Percentiles rank a stretch among this genome's conserved stretches.
phyloP scores from a whole-genome alignment of 2,888 invertebrate species.

The Apodemia mormo region DNA sequence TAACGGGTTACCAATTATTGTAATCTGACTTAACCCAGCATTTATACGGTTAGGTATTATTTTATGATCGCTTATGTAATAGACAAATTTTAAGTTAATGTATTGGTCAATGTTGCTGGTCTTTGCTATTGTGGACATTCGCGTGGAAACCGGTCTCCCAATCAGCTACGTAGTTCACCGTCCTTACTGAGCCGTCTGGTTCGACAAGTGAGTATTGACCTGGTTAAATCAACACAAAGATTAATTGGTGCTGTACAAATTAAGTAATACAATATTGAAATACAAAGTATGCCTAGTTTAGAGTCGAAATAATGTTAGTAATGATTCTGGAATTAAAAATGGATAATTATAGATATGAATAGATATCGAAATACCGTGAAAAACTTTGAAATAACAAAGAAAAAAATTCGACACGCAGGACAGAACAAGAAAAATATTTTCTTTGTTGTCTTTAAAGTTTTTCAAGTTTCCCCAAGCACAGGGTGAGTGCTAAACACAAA shows the following conservation, averaged over 20 bases:
- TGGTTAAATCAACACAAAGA: conserved; percentile 47
- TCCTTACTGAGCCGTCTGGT: conserved; percentile 88
- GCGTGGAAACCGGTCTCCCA: conserved; percentile 91
- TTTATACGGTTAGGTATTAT: conserved; percentile 3
- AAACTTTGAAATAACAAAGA: too few species aligned
- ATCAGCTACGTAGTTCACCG: conserved; percentile 88
- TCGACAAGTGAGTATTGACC: conserved; percentile 86
- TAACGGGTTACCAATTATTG: neutral
- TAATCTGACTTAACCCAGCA: neutral
- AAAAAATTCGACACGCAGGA: too few species aligned
- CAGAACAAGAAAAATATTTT: too few species aligned
- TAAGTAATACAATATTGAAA: neutral
- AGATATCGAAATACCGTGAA: too few species aligned
- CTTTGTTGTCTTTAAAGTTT: too few species aligned
- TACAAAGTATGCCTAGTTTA: too few species aligned
- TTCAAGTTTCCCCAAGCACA: too few species aligned
- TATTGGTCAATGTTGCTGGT: conserved; percentile 63
- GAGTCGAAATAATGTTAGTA: too few species aligned
- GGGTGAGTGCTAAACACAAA: too few species aligned
- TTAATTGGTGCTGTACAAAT: neutral
- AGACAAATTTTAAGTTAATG: conserved; percentile 7
- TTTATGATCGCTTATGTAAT: neutral
- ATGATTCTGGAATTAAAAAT: too few species aligned
- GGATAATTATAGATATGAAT: too few species aligned
- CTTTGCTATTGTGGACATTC: conserved; percentile 85